Base-by-base conservation (phyloP, 2,113 vertebrate species). In the Tautogolabrus adspersus region DNA sequence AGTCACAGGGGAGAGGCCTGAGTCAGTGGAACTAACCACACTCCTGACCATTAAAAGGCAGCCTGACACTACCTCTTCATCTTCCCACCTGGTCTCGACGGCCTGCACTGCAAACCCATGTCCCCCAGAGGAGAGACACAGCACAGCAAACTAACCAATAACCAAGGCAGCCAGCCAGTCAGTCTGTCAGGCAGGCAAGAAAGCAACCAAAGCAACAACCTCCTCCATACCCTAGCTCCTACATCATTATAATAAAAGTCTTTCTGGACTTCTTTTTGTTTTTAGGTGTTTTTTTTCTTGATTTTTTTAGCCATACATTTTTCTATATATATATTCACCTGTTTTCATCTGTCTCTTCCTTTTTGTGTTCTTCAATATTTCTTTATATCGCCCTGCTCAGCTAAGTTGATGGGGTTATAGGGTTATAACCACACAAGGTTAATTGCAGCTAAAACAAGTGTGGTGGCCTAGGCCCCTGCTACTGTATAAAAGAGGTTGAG, bases 31-130 rank as follows among this genome's bases (percentile, higher is more conserved):
- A 87, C 93, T 92, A 93, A 93, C 90, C 91, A 93, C 87, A 92
- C 85, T 94, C 87, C 93, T 91, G 91, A 96, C 94, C 93, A 94
- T 95, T 95, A 95, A 94, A 93, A 95, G 89, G 88, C 82, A 92
- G 79, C 77, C 93, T 95, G 93, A 95, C 92, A 95, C 85, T 47
- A 77, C 79, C 92, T 93, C 90, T 95, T 94, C 93, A 94, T 94
- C 89, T 95, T 94, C 76, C 79, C 79, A 83, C 74, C 66, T 88
- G 79, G 85, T 83, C 65, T 64, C 72, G 84, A 81, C 91, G 75
- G 88, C 87, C 75, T 12, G 61, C 60, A 61, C 80, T 84, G 66
- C 78, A 88, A 87, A 87, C 86, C 87, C 67, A 58, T 68, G 68
- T 65, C 87, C 88, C 92, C 92, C 54, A 69, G 79, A 89, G 86